A percentile compares a stretch with the other conserved stretches of the same genome.
Conservation (phyloP, 2,888 invertebrate species). For the Diaphora mendica region DNA sequence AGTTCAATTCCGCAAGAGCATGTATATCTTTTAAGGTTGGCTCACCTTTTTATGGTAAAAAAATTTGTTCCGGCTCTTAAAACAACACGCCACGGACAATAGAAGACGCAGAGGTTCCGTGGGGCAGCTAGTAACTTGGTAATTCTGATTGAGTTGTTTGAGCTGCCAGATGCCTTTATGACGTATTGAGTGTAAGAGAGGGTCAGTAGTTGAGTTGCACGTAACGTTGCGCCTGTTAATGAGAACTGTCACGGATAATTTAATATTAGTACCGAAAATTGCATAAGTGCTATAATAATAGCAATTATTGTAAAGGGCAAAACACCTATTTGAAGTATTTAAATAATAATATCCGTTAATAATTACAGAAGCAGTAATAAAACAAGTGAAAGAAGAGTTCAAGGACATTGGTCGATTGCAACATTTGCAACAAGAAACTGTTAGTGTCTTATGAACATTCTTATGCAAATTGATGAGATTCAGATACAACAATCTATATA, state of each 20-base stretch:
- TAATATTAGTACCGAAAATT: background rate
- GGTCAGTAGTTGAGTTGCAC: background rate
- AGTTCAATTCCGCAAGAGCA: too few relatives aligned
- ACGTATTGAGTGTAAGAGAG: background rate
- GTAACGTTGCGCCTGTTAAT: background rate
- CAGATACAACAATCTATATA: constrained; percentile 8
- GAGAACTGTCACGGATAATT: background rate
- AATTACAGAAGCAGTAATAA: background rate
- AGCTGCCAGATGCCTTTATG: background rate
- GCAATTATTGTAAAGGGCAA: background rate
- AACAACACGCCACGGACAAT: too few relatives aligned
- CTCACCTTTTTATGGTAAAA: too few relatives aligned
- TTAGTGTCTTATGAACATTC: background rate
- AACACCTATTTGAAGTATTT: background rate
- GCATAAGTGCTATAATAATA: background rate
- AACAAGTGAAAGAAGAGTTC: constrained; percentile 7
- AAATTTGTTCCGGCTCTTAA: too few relatives aligned
- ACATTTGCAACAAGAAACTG: background rate
- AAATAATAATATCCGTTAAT: background rate
- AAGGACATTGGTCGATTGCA: constrained; percentile 12
- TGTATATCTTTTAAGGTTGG: too few relatives aligned
- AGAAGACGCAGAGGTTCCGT: too few relatives aligned
- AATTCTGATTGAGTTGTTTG: background rate
- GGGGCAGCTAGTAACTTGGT: too few relatives aligned
- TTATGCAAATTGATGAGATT: constrained; percentile 7